phyloP scores from a whole-genome alignment of 2,888 invertebrate genomes.

The Tortricodes alternella region DNA sequence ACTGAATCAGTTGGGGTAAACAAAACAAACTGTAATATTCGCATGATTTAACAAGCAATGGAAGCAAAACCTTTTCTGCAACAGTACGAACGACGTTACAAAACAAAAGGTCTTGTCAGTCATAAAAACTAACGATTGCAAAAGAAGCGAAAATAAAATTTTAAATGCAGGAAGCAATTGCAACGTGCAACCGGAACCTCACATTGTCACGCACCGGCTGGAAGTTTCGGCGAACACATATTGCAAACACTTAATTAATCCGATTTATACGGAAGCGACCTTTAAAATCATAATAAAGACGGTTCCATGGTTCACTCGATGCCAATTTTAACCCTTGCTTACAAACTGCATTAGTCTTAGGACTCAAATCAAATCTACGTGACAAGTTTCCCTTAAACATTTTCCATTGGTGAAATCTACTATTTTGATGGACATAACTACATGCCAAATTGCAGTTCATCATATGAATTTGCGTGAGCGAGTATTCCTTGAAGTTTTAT shows the following conservation, averaged over 20 bases:
- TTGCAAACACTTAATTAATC: slow-evolving; percentile 32
- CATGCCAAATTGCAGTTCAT: background rate
- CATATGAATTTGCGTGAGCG: slow-evolving; percentile 4
- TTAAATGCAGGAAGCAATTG: slow-evolving; percentile 53
- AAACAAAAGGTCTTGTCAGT: slow-evolving; percentile 15
- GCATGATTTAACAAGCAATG: too few species aligned
- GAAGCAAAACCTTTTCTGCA: background rate
- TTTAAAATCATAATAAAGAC: background rate
- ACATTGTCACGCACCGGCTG: slow-evolving; percentile 57
- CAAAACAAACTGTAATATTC: too few species aligned
- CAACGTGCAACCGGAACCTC: slow-evolving; percentile 48
- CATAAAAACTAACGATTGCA: slow-evolving; percentile 11
- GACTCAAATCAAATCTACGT: too few species aligned
- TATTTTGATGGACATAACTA: background rate
- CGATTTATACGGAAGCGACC: slow-evolving; percentile 15
- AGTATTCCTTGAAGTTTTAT: slow-evolving; percentile 9
- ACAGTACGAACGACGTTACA: background rate
- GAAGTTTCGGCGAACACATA: slow-evolving; percentile 53
- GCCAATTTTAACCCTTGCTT: too few species aligned
- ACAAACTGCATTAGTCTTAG: too few species aligned
- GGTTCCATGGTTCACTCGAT: background rate
- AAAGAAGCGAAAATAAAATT: slow-evolving; percentile 34
- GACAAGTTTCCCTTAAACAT: too few species aligned
- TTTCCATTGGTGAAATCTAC: too few species aligned
- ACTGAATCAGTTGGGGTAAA: too few species aligned